phyloP scores from a whole-genome alignment of 2,797 vertebrate genomes.

The Amblyopsis hoosieri region DNA sequence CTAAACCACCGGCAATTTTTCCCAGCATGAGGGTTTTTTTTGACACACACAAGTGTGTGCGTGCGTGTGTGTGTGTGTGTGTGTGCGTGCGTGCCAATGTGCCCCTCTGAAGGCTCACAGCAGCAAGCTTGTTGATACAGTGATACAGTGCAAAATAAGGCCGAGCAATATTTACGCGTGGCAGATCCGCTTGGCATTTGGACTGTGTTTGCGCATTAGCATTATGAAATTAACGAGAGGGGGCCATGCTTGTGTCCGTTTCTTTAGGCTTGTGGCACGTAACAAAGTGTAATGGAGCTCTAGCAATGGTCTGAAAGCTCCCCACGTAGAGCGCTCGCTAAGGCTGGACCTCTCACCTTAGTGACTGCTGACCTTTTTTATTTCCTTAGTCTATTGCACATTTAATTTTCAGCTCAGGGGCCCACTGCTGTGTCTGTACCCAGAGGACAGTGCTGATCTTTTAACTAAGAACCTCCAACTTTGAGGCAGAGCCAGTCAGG shows the following conservation, averaged over 20 bases:
- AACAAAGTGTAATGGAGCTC: slow-evolving; percentile 26
- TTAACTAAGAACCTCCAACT: slow-evolving; percentile 47
- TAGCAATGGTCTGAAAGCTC: slow-evolving; percentile 28
- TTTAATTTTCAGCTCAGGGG: slow-evolving; percentile 71
- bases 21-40: slow-evolving; percentile 29
- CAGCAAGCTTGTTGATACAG: slow-evolving; percentile 7
- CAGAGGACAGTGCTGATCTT: slow-evolving; percentile 40
- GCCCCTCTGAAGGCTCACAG: neutral
- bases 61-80: neutral
- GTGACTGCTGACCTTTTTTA: slow-evolving; percentile 56
- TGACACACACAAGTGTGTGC: neutral
- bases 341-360: slow-evolving; percentile 58
- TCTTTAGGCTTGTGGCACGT: slow-evolving; percentile 29
- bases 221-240: slow-evolving; percentile 44
- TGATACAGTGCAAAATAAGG: neutral
- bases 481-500: slow-evolving; percentile 40
- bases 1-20: slow-evolving; percentile 42
- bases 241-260: slow-evolving; percentile 1
- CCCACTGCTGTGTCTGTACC: slow-evolving; percentile 38
- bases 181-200: slow-evolving; percentile 30
- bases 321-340: slow-evolving; percentile 36
- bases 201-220: slow-evolving; percentile 23
- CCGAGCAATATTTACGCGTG: slow-evolving; percentile 2
- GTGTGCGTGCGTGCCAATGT: neutral
- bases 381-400: slow-evolving; percentile 62